Conservation (phyloP, 1,140 invertebrate species). For the Rhynchophorus ferrugineus region DNA sequence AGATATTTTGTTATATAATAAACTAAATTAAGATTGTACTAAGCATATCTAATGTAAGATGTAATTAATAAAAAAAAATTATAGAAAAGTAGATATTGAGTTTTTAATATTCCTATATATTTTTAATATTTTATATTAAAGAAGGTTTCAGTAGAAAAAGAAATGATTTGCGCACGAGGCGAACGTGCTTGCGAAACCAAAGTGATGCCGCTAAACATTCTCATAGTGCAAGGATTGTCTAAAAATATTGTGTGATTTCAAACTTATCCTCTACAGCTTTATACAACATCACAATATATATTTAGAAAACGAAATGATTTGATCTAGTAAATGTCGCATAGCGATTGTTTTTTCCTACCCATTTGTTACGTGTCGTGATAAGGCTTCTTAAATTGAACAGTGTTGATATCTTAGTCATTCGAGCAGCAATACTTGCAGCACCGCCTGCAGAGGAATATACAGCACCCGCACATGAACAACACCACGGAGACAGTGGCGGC, state of each 20-base stretch:
- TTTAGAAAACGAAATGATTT: not conserved
- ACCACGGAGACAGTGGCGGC: conserved; percentile 42
- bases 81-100: no score
- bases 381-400: conserved; percentile 27
- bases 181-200: not conserved
- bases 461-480: conserved; percentile 41
- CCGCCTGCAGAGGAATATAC: conserved; percentile 36
- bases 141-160: not conserved
- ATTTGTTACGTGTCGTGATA: conserved; percentile 10
- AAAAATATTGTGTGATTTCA: not conserved
- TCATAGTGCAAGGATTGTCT: not conserved
- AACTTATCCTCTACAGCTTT: not conserved
- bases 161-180: not conserved
- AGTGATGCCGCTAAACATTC: not conserved
- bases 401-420: conserved; percentile 24
- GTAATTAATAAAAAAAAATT: no score
- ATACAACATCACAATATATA: not conserved
- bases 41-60: no score
- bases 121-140: not conserved
- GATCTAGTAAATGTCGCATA: not conserved
- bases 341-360: conserved; percentile 5
- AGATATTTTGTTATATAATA: no score
- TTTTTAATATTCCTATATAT: not conserved
- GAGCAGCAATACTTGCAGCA: conserved; percentile 41
- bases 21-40: no score